phyloP scores from a whole-genome alignment of 2,888 invertebrate genomes.

The Malthinus flaveolus region DNA sequence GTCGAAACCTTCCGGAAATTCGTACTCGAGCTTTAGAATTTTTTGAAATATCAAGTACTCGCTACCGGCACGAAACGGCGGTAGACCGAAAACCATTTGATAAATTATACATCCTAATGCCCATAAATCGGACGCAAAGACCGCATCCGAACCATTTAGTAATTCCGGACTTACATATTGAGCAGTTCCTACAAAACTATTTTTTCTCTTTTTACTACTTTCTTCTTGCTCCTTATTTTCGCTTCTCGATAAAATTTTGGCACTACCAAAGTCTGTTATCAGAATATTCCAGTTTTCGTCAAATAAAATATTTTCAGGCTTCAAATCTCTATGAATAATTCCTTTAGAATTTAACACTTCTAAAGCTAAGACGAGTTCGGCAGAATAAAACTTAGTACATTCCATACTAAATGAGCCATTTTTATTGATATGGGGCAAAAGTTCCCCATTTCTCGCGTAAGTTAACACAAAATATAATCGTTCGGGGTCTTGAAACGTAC shows the following conservation, averaged over 20 bases:
- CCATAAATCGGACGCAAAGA: conserved; percentile 91
- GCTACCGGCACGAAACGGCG: conserved; percentile 89
- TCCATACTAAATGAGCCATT: conserved; percentile 87
- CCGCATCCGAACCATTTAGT: conserved; percentile 72
- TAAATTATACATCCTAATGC: conserved; percentile 95
- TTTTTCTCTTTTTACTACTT: conserved; percentile 63
- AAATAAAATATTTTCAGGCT: conserved; percentile 96
- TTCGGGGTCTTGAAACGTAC: conserved; percentile 94
- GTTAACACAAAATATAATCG: conserved; percentile 94
- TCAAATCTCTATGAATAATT: conserved; percentile 94
- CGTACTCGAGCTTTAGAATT: conserved; percentile 87
- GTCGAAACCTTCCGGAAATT: conserved; percentile 91
- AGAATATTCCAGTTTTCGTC: conserved; percentile 95
- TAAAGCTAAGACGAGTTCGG: conserved; percentile 89
- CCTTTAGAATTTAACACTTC: conserved; percentile 87
- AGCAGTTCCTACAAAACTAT: conserved; percentile 97
- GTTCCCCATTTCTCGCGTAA: conserved; percentile 93
- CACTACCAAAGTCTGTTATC: conserved; percentile 90
- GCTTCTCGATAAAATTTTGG: conserved; percentile 34
- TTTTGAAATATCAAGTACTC: conserved; percentile 97
- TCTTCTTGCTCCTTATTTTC: conserved; percentile 41
- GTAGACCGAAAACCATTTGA: conserved; percentile 93
- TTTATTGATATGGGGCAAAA: conserved; percentile 88
- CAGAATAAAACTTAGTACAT: conserved; percentile 91
- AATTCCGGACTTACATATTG: conserved; percentile 99